A percentile compares a stretch with the other conserved stretches of the same genome.
These are phyloP conservation scores for Hyphantria cunea DNA, from an alignment of 1,140 invertebrate species.

Conservation along the genomic window DNA sequence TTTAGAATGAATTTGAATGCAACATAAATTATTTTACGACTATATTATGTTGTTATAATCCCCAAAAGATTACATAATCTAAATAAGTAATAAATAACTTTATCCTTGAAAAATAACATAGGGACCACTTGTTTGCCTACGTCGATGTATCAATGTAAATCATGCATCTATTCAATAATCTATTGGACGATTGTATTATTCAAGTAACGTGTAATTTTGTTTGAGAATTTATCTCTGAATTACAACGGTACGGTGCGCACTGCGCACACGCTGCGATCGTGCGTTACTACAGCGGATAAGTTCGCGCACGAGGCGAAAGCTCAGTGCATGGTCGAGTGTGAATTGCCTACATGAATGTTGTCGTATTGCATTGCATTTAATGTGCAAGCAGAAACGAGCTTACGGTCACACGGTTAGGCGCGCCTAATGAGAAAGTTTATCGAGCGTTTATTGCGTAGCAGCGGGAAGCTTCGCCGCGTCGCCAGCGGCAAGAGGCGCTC, in stretches of 20 bases:
- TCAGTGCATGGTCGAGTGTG: conserved; percentile 45
- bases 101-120: background rate
- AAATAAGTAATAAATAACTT: background rate
- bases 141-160: conserved; percentile 8
- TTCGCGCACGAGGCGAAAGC: conserved; percentile 38
- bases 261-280: conserved; percentile 44
- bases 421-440: conserved; percentile 81
- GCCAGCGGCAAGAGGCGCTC: conserved; percentile 57
- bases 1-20: too few relatives aligned
- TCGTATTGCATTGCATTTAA: conserved; percentile 63
- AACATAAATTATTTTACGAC: too few relatives aligned
- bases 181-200: conserved; percentile 20
- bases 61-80: too few relatives aligned
- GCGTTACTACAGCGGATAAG: conserved; percentile 32
- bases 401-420: conserved; percentile 77
- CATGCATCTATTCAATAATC: conserved; percentile 19
- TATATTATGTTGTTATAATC: too few relatives aligned
- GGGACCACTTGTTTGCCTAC: background rate
- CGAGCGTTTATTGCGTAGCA: conserved; percentile 80
- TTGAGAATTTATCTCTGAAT: conserved; percentile 26
- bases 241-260: conserved; percentile 34
- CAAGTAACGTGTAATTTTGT: conserved; percentile 22
- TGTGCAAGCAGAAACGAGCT: conserved; percentile 69
- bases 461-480: conserved; percentile 71
- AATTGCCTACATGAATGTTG: conserved; percentile 58